These are phyloP conservation scores for Numenius phaeopus DNA, from an alignment of 2,797 vertebrate species.

Conservation along the genomic window DNA sequence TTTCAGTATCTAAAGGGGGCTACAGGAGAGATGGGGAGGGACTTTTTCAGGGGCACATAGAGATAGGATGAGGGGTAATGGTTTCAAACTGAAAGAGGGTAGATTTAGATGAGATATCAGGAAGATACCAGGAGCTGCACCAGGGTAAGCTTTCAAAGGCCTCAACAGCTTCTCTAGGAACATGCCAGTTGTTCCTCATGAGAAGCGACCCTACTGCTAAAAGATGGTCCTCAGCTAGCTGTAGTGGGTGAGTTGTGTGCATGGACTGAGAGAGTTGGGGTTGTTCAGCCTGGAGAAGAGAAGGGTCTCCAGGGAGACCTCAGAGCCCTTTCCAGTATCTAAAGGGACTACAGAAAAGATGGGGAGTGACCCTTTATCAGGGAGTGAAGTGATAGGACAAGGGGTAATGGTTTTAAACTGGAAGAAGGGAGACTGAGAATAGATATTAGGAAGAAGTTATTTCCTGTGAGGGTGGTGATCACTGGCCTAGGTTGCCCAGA, in stretches of 20 bases:
- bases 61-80: not conserved
- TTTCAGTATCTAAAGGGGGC: not conserved
- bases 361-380: not conserved
- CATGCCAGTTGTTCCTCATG: accelerated
- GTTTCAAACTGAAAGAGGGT: not conserved
- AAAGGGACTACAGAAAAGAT: not conserved
- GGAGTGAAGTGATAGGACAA: not conserved
- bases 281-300: not conserved
- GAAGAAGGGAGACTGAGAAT: not conserved
- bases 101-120: not conserved
- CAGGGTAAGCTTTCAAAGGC: no score
- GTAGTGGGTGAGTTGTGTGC: not conserved
- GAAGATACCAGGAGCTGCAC: not conserved
- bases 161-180: not conserved
- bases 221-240: not conserved
- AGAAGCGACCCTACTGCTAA: not conserved
- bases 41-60: no score
- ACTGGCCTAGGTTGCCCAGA: not conserved
- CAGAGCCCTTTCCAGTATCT: not conserved
- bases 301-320: not conserved
- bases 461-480: not conserved
- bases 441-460: not conserved
- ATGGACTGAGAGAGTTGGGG: not conserved
- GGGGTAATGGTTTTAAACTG: not conserved
- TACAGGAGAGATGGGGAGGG: not conserved